Percentiles rank a stretch among this genome's conserved stretches.
These are phyloP conservation scores for Dufourea novaeangliae DNA, from an alignment of 1,140 invertebrate genomes.

Conservation along the genomic window DNA sequence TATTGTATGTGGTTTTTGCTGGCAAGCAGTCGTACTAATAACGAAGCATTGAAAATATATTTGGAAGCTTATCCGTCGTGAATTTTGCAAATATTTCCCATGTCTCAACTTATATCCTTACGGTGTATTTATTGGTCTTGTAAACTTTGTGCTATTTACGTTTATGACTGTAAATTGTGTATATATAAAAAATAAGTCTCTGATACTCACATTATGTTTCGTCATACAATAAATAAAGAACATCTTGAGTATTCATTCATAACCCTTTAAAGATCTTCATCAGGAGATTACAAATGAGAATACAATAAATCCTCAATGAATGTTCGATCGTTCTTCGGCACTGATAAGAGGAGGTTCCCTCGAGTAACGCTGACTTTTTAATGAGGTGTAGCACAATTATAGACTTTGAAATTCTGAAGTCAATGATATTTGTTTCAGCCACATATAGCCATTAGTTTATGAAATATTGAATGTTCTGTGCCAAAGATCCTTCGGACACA, in stretches of 20 bases:
- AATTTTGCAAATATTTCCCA: background rate
- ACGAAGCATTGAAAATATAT: background rate
- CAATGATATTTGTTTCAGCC: too few species aligned
- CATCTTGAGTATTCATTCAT: background rate
- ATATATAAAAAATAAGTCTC: constrained; percentile 24
- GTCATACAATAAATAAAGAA: constrained; percentile 45
- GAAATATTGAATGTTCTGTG: too few species aligned
- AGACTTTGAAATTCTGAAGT: too few species aligned
- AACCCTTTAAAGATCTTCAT: too few species aligned
- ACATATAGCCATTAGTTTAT: too few species aligned
- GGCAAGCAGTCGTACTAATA: background rate
- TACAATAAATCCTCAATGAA: too few species aligned
- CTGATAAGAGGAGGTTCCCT: too few species aligned
- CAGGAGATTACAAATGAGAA: too few species aligned
- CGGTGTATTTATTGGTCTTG: background rate
- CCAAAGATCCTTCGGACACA: too few species aligned
- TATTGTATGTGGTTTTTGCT: background rate
- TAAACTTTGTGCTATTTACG: constrained; percentile 27
- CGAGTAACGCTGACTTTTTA: too few species aligned
- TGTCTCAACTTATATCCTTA: background rate
- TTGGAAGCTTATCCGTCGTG: background rate
- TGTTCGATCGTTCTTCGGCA: too few species aligned
- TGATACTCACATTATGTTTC: constrained; percentile 45
- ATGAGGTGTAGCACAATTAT: too few species aligned
- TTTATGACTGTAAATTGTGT: constrained; percentile 43